Evolutionary conservation across 1,140 invertebrate genomes (phyloP), one percentile per base, ranked within the genome.

Genomic region (Andricus grossulariae): DNA sequence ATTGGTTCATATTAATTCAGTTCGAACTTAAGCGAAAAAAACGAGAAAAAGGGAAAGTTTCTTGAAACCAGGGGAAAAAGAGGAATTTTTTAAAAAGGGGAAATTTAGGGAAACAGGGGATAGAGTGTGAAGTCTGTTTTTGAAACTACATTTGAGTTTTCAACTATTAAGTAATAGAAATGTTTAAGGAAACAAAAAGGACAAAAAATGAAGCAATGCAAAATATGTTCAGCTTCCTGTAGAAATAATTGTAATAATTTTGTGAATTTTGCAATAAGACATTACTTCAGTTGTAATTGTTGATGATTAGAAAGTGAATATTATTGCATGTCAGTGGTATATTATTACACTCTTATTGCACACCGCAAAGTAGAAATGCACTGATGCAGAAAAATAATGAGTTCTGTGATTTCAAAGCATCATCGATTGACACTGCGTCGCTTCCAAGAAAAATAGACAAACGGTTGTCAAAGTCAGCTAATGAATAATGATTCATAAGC

Each of bases 331-430:
- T 16, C 3, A 39, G 57, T 66, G 25, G 57, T 32, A 66, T 39
- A 66, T 66, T 15, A 32, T 39, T 25, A 12, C 13, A 45, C 11
- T 25, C 32, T 39, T 66, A 66, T 66, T 66, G 57, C 57, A 66
- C 16, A 66, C 16, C 4, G 25, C 19, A 4, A 32, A 3, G 57
- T 39, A 21, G 57, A 66, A 1, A 66, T 32, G 57, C 57, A 39
- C 16, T 32, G 57, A 21, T 66, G 57, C 7, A 39, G 13, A 66
- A 66, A 66, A 66, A 66, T 66, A 66, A 66, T 13, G 57, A 66
- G 21, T 66, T 32, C 57, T 66, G 57, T 39, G 13, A 66, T 66
- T 66, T 66, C 57, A 66, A 66, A 66, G 57, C 25, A 66, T 66
- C 57, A 66, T 66, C 25, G 12, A 66, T 66, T 66, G 4, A 21